Evolutionary conservation across 2,888 invertebrate genomes (phyloP), one percentile per base, ranked within the genome.

Genomic region (Nemoura dubitans): DNA sequence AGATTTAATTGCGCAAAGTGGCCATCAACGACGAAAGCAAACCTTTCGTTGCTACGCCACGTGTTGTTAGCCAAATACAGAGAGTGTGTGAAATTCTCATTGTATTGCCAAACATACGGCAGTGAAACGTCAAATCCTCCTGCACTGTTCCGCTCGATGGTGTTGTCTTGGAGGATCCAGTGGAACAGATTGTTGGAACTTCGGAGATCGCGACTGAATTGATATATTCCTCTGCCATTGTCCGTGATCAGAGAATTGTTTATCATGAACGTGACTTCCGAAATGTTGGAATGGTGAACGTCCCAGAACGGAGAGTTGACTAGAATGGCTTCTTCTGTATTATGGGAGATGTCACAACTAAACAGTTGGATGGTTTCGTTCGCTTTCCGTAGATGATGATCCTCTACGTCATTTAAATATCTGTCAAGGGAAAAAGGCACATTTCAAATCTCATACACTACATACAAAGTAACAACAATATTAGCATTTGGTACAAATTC

Each of bases 121-220:
- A 99, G 92, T 16, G 95, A 94, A 3, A 99, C 93, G 90, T 97
- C 95, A 89, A 99, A 95, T 0, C 99, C 99, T 16, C 98, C 97
- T 30, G 94, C 94, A 87, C 93, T 93, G 90, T 99, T 99, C 88
- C 96, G 94, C 90, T 97, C 97, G 88, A 99, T 94, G 0, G 96
- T 95, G 87, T 96, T 96, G 90, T 97, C 96, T 91, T 96, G 96
- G 83, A 99, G 91, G 30, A 97, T 93, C 94, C 99, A 99, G 91
- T 99, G 98, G 93, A 98, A 99, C 0, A 99, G 93, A 92, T 99
- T 99, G 90, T 99, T 99, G 0, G 99, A 98, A 88, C 98, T 96
- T 89, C 98, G 95, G 89, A 99, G 94, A 91, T 99, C 98, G 90
- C 98, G 95, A 89, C 30, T 88, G 87, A 77, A 86, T 89, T 99